Base-by-base conservation (phyloP, 2,113 vertebrate species). In the Paramisgurnus dabryanus region DNA sequence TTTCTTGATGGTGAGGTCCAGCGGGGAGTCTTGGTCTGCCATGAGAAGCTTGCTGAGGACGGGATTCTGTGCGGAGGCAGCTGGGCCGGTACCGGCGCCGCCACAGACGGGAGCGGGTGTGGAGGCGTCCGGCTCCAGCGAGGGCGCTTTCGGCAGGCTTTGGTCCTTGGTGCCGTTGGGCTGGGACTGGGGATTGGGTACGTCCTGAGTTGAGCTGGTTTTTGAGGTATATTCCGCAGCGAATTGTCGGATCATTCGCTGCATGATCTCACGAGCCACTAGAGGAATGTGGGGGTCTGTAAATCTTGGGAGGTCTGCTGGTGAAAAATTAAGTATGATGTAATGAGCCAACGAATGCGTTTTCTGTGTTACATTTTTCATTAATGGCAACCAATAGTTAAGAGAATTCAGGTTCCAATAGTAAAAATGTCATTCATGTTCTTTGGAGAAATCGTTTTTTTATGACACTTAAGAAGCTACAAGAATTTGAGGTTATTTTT, bases 161-260 rank as follows among this genome's bases (percentile, higher is more conserved):
- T 98, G 97, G 97, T 99, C 96, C 96, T 98, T 98, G 94, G 95
- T 97, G 95, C 96, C 96, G 95, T 98, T 97, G 95, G 95, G 95
- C 94, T 92, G 94, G 93, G 94, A 95, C 90, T 98, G 96, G 94
- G 95, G 95, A 93, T 92, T 94, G 93, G 94, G 95, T 90, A 95
- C 93, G 93, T 98, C 97, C 97, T 99, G 97, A 98, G 97, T 96
- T 95, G 93, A 94, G 92, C 93, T 95, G 92, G 93, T 98, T 96
- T 99, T 98, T 98, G 97, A 99, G 97, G 98, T 99, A 99, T 98
- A 99, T 99, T 99, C 96, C 90, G 95, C 96, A 95, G 97, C 96
- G 94, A 99, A 98, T 95, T 98, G 96, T 92, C 95, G 95, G 94
- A 98, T 98, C 97, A 99, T 99, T 96, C 95, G 95, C 96, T 99